Base-by-base conservation (phyloP, 64 coral and sea anemone genomes). In the Actinia tenebrosa region DNA sequence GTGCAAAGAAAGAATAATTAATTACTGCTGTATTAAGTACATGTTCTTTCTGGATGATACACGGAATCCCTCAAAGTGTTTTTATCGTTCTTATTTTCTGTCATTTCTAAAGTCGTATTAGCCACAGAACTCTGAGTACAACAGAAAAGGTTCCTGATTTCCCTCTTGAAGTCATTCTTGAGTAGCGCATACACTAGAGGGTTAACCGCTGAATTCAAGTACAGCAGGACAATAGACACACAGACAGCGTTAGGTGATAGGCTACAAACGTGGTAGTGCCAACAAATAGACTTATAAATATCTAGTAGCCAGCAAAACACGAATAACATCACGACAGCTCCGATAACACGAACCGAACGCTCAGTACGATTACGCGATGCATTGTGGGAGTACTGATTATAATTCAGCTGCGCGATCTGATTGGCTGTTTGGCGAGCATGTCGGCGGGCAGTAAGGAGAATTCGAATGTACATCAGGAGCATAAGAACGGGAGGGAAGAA, bases 171-270 rank as follows among this genome's bases (percentile, higher is more conserved):
- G 64, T 87, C 86, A 25, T 71, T 87, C 25, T 87, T 87, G 45
- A 75, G 23, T 17, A 87, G n/a, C 14, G 85, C 63, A 86, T 71
- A 86, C n/a, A 86, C 85, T 71, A 86, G 20, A 42, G 85, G 85
- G 45, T 87, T 87, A 10, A 87, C 64, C 20, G 66, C 86, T 54
- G 86, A 87, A 25, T 77, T 87, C 17, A 71, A 72, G 45, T 50
- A 87, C 44, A 87, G 64, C 22, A 87, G 69, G 43, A 77, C 44
- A 3, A 71, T 72, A 44, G 61, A 71, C 13, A 53, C 1, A 25
- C 23, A 53, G 8, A 53, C 45, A 25, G 64, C 4, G 9, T 86
- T 6, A 3, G 42, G 15, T 13, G 26, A 3, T 2, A 60, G 45
- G 1, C 66, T 42, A 61, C 59, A 64, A 64, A 64, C 25, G 14